Evolutionary conservation across 2,113 vertebrate genomes (phyloP), one percentile per base, ranked within the genome.

Genomic region (Psittacus erithacus): DNA sequence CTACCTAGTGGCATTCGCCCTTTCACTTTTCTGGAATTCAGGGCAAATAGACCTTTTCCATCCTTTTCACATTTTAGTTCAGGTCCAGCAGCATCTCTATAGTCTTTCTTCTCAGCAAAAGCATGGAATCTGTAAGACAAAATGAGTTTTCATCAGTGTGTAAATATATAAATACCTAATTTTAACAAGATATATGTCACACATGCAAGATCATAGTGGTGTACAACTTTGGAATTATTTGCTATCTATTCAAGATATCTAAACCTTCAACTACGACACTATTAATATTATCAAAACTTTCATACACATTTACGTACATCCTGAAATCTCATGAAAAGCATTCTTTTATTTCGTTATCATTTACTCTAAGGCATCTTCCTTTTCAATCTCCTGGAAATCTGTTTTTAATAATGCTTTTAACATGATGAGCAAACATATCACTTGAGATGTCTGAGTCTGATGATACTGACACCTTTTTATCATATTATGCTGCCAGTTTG

Each of bases 81-180:
- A 67, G 68, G 46, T 27, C 38, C 81, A 64, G 96, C 41, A 64
- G 95, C 81, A 84, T 77, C 86, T 86, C 62, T n/a, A 12, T 46
- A 92, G 28, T 90, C 86, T 39, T 71, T 96, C 93, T 97, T 98
- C 95, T 96, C 97, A 41, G 91, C 96, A 95, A 98, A 98, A 59
- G 98, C 98, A 62, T 99, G 98, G 94, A 98, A 98, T 93, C 98
- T 98, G 95, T 82, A 98, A 97, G 6, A 84, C 13, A 95, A 93
- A 92, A 84, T 33, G 20, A 71, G 18, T 82, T 93, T 87, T 81
- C 50, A 95, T 6, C 50, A 86, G 60, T 75, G 69, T 2, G 3
- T 28, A 89, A 86, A 76, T 39, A 59, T 41, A 65, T 33, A 64
- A 92, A 92, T 17, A 88, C 17, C 23, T 55, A 71, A 57, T 85